Evolutionary conservation across 1,140 invertebrate species (phyloP).

Genomic region (Diorhabda elongata): DNA sequence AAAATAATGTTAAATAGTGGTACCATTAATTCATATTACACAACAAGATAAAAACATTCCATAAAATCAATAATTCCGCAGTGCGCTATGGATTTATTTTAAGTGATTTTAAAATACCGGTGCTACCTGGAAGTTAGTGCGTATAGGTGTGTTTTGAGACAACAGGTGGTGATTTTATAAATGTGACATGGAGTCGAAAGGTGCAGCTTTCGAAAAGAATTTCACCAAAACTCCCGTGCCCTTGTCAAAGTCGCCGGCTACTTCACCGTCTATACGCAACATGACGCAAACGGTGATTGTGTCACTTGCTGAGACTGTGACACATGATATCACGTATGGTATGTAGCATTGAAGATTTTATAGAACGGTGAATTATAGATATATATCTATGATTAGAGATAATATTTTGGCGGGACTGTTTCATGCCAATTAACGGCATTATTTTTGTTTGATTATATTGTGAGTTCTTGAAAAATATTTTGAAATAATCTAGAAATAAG

Average conservation of each 20-base stretch:
- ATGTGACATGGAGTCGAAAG: conserved; percentile 27
- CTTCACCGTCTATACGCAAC: conserved; percentile 43
- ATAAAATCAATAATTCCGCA: conserved; percentile 12
- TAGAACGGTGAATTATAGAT: not conserved
- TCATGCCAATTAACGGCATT: not conserved
- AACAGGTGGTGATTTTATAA: conserved; percentile 16
- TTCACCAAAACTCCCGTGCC: conserved; percentile 46
- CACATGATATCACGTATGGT: conserved; percentile 58
- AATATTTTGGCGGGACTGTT: not conserved
- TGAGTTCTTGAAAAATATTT: too few relatives aligned
- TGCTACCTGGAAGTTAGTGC: conserved; percentile 1
- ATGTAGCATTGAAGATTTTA: conserved; percentile 32
- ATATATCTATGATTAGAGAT: not conserved
- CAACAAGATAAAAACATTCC: too few relatives aligned
- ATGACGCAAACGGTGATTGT: conserved; percentile 47
- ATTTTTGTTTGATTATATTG: too few relatives aligned
- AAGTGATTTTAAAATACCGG: conserved; percentile 9
- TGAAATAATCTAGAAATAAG: too few relatives aligned
- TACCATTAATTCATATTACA: too few relatives aligned
- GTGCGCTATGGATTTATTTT: not conserved
- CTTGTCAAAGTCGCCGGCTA: conserved; percentile 41
- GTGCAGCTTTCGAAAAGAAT: conserved; percentile 32
- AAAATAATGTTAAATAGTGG: not conserved
- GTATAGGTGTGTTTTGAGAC: conserved; percentile 11
- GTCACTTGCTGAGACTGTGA: conserved; percentile 52